These are phyloP conservation scores for Psilopsiagon aurifrons DNA, from an alignment of 2,113 vertebrate species.

Conservation along the genomic window DNA sequence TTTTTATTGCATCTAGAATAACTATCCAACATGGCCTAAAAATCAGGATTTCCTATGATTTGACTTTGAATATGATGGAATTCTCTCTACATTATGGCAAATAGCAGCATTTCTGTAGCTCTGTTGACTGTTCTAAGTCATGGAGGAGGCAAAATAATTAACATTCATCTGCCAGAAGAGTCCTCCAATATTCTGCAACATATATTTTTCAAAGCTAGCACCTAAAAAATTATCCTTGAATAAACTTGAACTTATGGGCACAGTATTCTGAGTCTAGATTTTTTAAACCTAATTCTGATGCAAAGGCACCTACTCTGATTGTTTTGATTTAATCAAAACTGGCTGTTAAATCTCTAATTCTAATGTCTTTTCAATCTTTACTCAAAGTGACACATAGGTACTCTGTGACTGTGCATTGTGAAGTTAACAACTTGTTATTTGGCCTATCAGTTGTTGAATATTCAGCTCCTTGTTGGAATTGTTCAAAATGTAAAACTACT, in stretches of 20 bases:
- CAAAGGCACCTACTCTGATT: conserved; percentile 48
- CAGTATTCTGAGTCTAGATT: conserved; percentile 12
- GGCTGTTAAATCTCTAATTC: conserved; percentile 67
- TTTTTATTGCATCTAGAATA: neutral
- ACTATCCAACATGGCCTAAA: neutral
- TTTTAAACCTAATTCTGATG: conserved; percentile 33
- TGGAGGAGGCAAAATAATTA: neutral
- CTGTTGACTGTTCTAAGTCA: neutral
- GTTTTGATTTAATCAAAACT: conserved; percentile 71
- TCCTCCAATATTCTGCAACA: neutral
- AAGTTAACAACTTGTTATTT: conserved; percentile 74
- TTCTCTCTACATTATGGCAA: neutral
- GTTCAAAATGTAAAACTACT: conserved; percentile 70
- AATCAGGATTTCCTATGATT: neutral
- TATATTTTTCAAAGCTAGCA: conserved; percentile 28
- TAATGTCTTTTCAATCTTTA: conserved; percentile 65
- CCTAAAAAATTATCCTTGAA: conserved; percentile 8
- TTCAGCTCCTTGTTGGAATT: conserved; percentile 63
- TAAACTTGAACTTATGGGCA: conserved; percentile 1
- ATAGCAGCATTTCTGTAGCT: neutral
- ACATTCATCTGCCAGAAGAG: neutral
- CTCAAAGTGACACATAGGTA: conserved; percentile 62
- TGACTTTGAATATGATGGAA: neutral
- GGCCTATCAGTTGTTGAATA: conserved; percentile 69
- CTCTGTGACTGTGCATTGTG: conserved; percentile 60